Conservation (phyloP, 2,113 vertebrate genomes). For the Seriola rivoliana region DNA sequence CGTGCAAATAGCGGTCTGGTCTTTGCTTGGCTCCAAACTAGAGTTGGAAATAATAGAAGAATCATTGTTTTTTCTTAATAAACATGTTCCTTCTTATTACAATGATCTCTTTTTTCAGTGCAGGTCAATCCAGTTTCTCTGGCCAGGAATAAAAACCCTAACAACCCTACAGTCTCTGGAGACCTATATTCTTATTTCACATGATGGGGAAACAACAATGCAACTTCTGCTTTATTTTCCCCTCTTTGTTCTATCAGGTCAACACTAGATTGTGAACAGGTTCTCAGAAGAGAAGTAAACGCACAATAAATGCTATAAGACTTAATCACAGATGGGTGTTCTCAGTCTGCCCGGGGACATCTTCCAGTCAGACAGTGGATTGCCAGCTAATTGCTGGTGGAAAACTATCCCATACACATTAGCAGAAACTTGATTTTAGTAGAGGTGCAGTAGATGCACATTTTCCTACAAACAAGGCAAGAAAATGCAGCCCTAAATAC, state of each 20-base stretch:
- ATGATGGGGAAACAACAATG: neutral
- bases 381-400: neutral
- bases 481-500: neutral
- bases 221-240: neutral
- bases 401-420: neutral
- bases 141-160: neutral
- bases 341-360: neutral
- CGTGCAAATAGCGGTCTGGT: slow-evolving; percentile 79
- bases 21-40: slow-evolving; percentile 68
- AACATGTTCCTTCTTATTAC: neutral
- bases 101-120: neutral
- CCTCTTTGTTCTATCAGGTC: neutral
- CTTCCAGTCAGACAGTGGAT: neutral
- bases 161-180: neutral
- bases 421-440: neutral
- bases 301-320: neutral
- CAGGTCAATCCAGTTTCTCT: neutral
- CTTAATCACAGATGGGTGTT: neutral
- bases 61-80: neutral
- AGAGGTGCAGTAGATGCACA: neutral
- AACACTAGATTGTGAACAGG: neutral
- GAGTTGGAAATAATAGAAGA: slow-evolving; percentile 28
- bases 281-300: neutral
- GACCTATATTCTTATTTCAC: neutral
- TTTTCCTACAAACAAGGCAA: too few relatives aligned